Conservation (phyloP, 2,888 invertebrate genomes). For the Portevinia maculata region DNA sequence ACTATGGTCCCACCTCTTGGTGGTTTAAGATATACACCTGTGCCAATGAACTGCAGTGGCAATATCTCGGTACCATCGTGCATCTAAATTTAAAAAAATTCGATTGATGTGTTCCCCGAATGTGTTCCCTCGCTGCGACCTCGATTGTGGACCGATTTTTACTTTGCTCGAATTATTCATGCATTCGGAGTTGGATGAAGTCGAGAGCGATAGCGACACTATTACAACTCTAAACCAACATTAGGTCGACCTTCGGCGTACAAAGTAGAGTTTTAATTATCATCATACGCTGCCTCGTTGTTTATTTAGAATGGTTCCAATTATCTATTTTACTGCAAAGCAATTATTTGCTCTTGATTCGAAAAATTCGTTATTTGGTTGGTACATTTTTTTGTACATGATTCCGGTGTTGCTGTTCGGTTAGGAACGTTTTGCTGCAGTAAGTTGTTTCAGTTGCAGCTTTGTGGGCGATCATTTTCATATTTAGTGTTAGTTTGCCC, state of each 20-base stretch:
- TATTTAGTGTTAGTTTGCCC: conserved; percentile 7
- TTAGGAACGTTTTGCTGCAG: background rate
- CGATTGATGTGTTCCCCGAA: conserved; percentile 36
- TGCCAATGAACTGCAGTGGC: conserved; percentile 63
- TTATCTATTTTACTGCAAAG: conserved; percentile 62
- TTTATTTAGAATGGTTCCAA: conserved; percentile 65
- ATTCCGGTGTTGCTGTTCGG: background rate
- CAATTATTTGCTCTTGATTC: conserved; percentile 67
- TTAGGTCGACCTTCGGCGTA: conserved; percentile 31
- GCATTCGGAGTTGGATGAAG: conserved; percentile 17
- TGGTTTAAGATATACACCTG: conserved; percentile 38
- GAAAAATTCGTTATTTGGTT: conserved; percentile 56
- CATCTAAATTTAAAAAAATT: conserved; percentile 67
- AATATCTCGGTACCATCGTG: background rate
- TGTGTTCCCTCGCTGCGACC: conserved; percentile 32
- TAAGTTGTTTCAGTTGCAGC: conserved; percentile 1
- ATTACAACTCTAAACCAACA: background rate
- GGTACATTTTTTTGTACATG: conserved; percentile 33
- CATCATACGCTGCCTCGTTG: conserved; percentile 31
- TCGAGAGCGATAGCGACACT: conserved; percentile 14
- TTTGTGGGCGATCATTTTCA: conserved; percentile 27
- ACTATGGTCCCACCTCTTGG: background rate
- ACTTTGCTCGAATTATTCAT: conserved; percentile 56
- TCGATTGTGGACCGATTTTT: conserved; percentile 46
- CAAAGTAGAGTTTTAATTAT: conserved; percentile 51